Conservation (phyloP, 2,113 vertebrate species). For the Rhinogobius similis region DNA sequence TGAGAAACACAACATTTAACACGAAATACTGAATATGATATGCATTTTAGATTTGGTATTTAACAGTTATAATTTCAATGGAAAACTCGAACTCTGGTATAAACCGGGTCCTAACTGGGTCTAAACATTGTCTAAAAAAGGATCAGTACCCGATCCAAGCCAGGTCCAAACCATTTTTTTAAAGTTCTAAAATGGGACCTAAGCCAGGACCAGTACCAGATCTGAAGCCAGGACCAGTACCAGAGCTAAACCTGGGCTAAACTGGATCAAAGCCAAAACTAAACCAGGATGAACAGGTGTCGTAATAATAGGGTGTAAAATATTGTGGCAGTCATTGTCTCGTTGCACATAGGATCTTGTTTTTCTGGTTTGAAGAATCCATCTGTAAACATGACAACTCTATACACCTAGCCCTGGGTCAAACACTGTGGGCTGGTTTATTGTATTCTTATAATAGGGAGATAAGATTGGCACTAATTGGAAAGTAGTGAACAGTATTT, state of each 20-base stretch:
- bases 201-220: not conserved
- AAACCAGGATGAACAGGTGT: not conserved
- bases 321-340: not conserved
- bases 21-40: not conserved
- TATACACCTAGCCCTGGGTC: not conserved
- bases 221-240: too few species aligned
- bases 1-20: conserved; percentile 80
- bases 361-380: not conserved
- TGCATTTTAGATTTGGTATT: not conserved
- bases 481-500: too few species aligned
- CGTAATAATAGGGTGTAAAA: too few species aligned
- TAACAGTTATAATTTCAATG: too few species aligned
- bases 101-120: too few species aligned
- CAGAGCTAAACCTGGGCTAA: not conserved
- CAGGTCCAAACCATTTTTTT: too few species aligned
- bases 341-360: not conserved
- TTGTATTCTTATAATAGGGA: too few species aligned
- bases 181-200: too few species aligned
- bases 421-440: not conserved
- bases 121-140: too few species aligned
- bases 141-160: too few species aligned
- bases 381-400: not conserved
- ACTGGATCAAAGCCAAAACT: not conserved
- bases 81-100: too few species aligned
- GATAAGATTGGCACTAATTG: too few species aligned